Conservation (phyloP, 2,888 invertebrate genomes). For the Ditula angustiorana region DNA sequence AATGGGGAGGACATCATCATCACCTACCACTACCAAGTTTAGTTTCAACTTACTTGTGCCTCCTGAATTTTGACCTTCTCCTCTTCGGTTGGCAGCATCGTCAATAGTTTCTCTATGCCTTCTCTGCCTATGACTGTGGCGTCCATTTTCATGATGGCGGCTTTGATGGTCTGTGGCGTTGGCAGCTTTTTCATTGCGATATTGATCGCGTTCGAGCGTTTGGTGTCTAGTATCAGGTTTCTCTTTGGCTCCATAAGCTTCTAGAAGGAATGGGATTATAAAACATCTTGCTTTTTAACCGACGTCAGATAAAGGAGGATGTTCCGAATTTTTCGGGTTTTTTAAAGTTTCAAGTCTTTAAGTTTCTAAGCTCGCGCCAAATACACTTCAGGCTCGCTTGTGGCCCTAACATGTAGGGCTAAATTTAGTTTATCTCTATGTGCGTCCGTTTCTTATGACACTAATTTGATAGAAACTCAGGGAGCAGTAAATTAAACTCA, state of each 20-base stretch:
- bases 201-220: conserved; percentile 99
- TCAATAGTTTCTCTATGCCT: conserved; percentile 98
- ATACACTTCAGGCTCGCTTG: too few species aligned
- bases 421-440: too few species aligned
- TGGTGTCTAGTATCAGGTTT: conserved; percentile 95
- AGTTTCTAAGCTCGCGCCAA: too few species aligned
- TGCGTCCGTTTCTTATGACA: too few species aligned
- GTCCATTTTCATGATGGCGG: conserved; percentile 99
- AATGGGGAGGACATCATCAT: too few species aligned
- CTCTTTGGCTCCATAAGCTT: conserved; percentile 81
- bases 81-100: conserved; percentile 99
- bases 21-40: too few species aligned
- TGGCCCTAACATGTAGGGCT: too few species aligned
- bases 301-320: too few species aligned
- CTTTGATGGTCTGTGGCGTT: conserved; percentile 98
- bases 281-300: not conserved
- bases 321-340: too few species aligned
- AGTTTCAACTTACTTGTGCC: conserved; percentile 88
- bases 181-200: conserved; percentile 99
- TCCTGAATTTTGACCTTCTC: conserved; percentile 98
- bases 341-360: too few species aligned
- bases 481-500: too few species aligned
- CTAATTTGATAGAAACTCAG: too few species aligned
- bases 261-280: conserved; percentile 50
- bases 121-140: conserved; percentile 98